Evolutionary conservation across 2,797 vertebrate species (phyloP).

Genomic region (Masticophis lateralis): DNA sequence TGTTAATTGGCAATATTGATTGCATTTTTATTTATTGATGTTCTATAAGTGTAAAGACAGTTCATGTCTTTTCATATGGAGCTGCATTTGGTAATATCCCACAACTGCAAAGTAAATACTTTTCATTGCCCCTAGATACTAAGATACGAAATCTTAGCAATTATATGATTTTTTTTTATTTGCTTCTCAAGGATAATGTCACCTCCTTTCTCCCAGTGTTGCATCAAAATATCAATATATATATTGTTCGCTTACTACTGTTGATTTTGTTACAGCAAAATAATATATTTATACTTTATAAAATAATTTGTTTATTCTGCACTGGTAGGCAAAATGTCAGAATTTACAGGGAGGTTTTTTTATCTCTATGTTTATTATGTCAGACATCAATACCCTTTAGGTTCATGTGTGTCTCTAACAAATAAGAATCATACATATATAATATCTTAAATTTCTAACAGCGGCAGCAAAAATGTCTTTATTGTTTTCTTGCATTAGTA

Average conservation of each 20-base stretch:
- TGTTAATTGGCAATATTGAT: background rate
- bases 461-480: background rate
- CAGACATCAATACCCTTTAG: background rate
- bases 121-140: constrained; percentile 45
- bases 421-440: background rate
- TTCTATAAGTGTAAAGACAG: background rate
- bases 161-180: constrained; percentile 9
- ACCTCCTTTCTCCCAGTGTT: constrained; percentile 34
- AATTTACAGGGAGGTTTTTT: background rate
- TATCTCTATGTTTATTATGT: background rate
- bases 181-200: constrained; percentile 33
- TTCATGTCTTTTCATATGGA: constrained; percentile 19
- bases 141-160: constrained; percentile 23
- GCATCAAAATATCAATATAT: constrained; percentile 8
- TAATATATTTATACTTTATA: constrained; percentile 5
- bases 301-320: constrained; percentile 18
- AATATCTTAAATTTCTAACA: background rate
- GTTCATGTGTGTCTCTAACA: background rate
- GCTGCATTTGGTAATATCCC: background rate
- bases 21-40: constrained; percentile 29
- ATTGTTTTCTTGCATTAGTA: background rate
- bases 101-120: background rate
- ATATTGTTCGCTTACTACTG: constrained; percentile 2
- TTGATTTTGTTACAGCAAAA: constrained; percentile 12
- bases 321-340: background rate